Percentiles rank a stretch among this genome's conserved stretches.
phyloP scores from a whole-genome alignment of 2,888 invertebrate species.

The Augiades crinisus region DNA sequence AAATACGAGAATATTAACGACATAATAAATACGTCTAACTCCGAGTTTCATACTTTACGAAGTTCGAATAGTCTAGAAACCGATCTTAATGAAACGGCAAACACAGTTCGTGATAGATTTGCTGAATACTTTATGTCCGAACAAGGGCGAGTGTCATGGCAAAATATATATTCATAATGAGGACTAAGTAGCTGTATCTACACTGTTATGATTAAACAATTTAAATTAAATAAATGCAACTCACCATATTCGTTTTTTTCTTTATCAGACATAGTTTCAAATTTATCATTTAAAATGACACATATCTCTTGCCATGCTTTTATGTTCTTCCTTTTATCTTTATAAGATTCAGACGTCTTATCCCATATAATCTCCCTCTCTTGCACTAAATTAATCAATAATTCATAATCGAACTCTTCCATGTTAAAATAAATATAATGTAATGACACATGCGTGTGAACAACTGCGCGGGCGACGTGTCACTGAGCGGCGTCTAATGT shows the following conservation, averaged over 20 bases:
- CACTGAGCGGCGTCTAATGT: too few species aligned
- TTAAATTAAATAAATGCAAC: background rate
- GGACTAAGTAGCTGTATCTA: too few species aligned
- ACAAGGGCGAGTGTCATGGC: constrained; percentile 2
- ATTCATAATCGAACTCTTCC: background rate
- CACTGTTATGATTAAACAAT: too few species aligned
- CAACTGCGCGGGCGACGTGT: too few species aligned
- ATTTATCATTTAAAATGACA: constrained; percentile 24
- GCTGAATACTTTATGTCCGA: constrained; percentile 2
- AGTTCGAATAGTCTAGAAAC: background rate
- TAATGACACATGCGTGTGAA: too few species aligned
- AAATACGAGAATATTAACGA: background rate
- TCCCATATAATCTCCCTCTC: constrained; percentile 28
- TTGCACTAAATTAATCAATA: constrained; percentile 28
- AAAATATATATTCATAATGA: background rate
- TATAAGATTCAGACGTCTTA: constrained; percentile 22
- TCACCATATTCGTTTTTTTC: constrained; percentile 27
- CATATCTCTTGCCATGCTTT: constrained; percentile 25
- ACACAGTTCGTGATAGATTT: background rate
- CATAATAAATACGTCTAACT: background rate
- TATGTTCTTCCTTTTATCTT: constrained; percentile 27
- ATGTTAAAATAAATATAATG: too few species aligned
- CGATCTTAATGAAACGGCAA: background rate
- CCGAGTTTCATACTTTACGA: background rate
- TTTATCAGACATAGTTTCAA: constrained; percentile 15